Percentiles rank a stretch among this genome's conserved stretches.
These are phyloP conservation scores for Sisor rabdophorus DNA, from an alignment of 2,113 vertebrate species.

Conservation along the genomic window DNA sequence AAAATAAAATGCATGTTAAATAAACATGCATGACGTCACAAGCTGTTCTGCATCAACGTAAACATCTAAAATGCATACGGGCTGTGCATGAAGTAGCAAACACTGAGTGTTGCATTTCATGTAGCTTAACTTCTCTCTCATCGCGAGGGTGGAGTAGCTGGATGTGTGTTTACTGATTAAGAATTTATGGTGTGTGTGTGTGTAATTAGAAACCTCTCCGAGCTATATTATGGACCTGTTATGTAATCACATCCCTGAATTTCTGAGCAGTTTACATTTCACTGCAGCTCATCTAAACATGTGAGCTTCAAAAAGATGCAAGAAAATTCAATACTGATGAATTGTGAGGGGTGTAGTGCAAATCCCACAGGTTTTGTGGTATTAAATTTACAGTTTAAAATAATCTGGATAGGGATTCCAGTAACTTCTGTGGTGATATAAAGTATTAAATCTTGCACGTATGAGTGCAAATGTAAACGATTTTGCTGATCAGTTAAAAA, in stretches of 20 bases:
- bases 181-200: constrained; percentile 11
- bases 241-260: constrained; percentile 19
- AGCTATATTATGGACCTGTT: constrained; percentile 14
- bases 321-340: background rate
- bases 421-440: background rate
- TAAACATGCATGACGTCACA: background rate
- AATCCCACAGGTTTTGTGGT: too few species aligned
- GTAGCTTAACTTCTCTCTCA: too few species aligned
- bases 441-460: background rate
- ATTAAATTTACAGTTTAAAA: background rate
- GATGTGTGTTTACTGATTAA: constrained; percentile 13
- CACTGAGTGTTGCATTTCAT: too few species aligned
- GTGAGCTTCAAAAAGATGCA: background rate
- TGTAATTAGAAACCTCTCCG: constrained; percentile 17
- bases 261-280: background rate
- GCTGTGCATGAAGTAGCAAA: background rate
- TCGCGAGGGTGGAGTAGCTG: constrained; percentile 10
- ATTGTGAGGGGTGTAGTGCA: background rate
- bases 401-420: background rate
- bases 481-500: background rate
- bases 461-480: background rate
- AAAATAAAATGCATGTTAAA: background rate
- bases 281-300: background rate
- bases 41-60: background rate
- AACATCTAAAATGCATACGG: background rate